These are phyloP conservation scores for Corythornis cristatus DNA, from an alignment of 2,113 vertebrate species.

Conservation along the genomic window DNA sequence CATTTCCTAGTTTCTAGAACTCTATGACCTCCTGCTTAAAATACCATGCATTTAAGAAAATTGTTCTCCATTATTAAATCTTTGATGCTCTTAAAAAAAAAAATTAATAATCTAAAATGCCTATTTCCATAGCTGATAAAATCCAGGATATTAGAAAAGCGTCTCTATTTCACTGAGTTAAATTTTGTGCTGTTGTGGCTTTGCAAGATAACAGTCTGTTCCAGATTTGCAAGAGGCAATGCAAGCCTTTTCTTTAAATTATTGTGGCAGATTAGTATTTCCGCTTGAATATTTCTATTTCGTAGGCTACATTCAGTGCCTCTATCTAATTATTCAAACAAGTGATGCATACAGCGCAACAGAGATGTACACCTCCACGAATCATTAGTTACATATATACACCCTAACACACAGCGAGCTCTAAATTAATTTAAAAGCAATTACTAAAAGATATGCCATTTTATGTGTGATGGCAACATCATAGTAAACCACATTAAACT, in stretches of 20 bases:
- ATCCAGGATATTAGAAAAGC: not conserved
- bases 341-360: slow-evolving; percentile 15
- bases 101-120: not conserved
- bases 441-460: not conserved
- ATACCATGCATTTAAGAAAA: not conserved
- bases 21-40: not conserved
- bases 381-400: slow-evolving; percentile 19
- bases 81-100: not conserved
- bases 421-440: not conserved
- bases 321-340: slow-evolving; percentile 53
- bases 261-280: slow-evolving; percentile 49
- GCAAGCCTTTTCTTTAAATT: slow-evolving; percentile 36
- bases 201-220: slow-evolving; percentile 27
- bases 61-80: not conserved
- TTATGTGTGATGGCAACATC: not conserved
- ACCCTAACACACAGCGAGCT: not conserved
- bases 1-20: not conserved
- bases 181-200: not conserved
- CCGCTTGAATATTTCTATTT: slow-evolving; percentile 47
- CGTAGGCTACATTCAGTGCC: not conserved
- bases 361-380: not conserved
- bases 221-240: not conserved
- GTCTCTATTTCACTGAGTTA: not conserved
- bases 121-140: not conserved
- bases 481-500: not conserved